Percentiles rank a stretch among this genome's conserved stretches.
These are phyloP conservation scores for Psylliodes chrysocephalus DNA, from an alignment of 2,888 invertebrate genomes.

Conservation along the genomic window DNA sequence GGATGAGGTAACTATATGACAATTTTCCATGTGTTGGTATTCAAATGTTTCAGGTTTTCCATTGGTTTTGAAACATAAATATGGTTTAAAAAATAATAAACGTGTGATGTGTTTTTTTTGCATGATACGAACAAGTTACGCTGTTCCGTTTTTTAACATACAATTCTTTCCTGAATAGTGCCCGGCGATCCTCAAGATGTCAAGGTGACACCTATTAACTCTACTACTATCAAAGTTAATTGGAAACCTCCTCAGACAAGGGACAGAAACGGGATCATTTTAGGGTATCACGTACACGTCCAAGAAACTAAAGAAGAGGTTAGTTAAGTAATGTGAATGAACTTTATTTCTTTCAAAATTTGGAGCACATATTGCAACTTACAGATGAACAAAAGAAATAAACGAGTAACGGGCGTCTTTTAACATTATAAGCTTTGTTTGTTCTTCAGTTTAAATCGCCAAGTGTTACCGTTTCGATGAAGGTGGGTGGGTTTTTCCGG, in stretches of 20 bases:
- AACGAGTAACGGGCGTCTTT: too few species aligned
- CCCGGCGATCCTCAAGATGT: slow-evolving; percentile 97
- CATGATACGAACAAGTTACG: slow-evolving; percentile 51
- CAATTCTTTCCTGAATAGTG: slow-evolving; percentile 76
- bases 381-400: too few species aligned
- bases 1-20: slow-evolving; percentile 63
- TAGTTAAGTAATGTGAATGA: slow-evolving; percentile 44
- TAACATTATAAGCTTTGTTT: too few species aligned
- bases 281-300: slow-evolving; percentile 96
- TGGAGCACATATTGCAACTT: too few species aligned
- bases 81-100: slow-evolving; percentile 52
- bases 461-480: too few species aligned
- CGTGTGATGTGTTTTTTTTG: slow-evolving; percentile 61
- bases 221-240: slow-evolving; percentile 92
- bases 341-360: too few species aligned
- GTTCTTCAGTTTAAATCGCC: too few species aligned
- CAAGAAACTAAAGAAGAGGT: slow-evolving; percentile 91
- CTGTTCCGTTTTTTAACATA: slow-evolving; percentile 21
- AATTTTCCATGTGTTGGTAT: slow-evolving; percentile 73
- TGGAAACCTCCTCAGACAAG: slow-evolving; percentile 95
- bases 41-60: slow-evolving; percentile 69
- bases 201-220: slow-evolving; percentile 88
- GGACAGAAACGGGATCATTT: slow-evolving; percentile 93
- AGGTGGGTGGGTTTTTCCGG: too few species aligned
- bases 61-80: slow-evolving; percentile 53